Conservation (phyloP, 2,888 invertebrate genomes). For the Portevinia maculata region DNA sequence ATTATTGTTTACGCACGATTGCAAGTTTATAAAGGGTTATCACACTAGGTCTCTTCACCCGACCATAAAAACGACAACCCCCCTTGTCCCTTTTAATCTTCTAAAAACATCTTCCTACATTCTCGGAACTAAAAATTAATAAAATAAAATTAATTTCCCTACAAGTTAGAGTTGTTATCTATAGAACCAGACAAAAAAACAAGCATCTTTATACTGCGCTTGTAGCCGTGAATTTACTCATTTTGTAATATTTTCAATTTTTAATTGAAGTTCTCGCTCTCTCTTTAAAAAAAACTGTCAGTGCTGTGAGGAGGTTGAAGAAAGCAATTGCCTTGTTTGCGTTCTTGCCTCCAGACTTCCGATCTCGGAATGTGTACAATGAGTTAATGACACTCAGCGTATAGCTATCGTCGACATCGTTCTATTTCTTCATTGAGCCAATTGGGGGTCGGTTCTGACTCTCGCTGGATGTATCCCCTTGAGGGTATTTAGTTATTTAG, state of each 20-base stretch:
- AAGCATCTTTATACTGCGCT: neutral
- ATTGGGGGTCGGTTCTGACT: conserved; percentile 35
- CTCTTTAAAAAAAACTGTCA: conserved; percentile 8
- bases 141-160: conserved; percentile 47
- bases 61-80: conserved; percentile 36
- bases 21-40: conserved; percentile 23
- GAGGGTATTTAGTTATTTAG: conserved; percentile 18
- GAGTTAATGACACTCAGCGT: conserved; percentile 18
- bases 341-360: conserved; percentile 50
- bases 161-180: conserved; percentile 49
- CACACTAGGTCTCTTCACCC: neutral
- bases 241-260: conserved; percentile 46
- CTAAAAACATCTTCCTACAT: neutral
- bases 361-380: conserved; percentile 44
- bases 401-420: conserved; percentile 19
- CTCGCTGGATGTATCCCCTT: conserved; percentile 12
- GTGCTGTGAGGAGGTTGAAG: neutral
- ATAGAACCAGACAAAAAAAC: conserved; percentile 8
- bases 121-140: conserved; percentile 21
- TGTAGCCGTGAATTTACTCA: conserved; percentile 1
- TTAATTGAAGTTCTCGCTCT: conserved; percentile 43
- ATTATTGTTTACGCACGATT: too few relatives aligned
- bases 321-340: conserved; percentile 20
- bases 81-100: conserved; percentile 3
- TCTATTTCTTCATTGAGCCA: conserved; percentile 52